phyloP scores from a whole-genome alignment of 2,113 vertebrate species.

The Ivindomyrus marchei region DNA sequence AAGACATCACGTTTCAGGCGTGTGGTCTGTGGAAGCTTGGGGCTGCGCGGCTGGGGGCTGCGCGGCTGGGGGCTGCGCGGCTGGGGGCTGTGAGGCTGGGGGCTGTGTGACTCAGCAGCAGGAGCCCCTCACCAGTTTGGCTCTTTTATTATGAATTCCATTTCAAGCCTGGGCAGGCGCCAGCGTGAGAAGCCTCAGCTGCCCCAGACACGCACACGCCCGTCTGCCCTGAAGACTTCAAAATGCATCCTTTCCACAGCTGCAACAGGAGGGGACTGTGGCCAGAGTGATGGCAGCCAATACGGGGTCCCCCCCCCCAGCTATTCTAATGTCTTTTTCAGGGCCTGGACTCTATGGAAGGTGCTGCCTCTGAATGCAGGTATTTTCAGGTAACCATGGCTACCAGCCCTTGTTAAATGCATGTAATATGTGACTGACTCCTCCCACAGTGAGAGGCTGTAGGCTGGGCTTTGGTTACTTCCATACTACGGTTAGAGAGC shows the following conservation, averaged over 20 bases:
- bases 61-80: not conserved
- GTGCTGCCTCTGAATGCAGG: not conserved
- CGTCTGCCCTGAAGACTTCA: slow-evolving; percentile 8
- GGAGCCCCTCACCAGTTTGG: not conserved
- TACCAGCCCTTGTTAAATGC: not conserved
- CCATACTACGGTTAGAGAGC: not conserved
- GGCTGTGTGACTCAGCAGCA: not conserved
- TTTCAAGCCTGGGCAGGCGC: not conserved
- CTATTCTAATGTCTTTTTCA: not conserved
- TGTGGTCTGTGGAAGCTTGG: not conserved
- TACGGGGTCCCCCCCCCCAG: not conserved
- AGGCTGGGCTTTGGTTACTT: not conserved
- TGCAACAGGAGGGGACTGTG: not conserved
- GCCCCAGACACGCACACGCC: slow-evolving; percentile 9
- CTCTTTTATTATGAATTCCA: slow-evolving; percentile 14
- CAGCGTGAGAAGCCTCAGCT: not conserved
- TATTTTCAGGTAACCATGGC: not conserved
- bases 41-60: no score
- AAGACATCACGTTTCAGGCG: not conserved
- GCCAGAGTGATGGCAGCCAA: not conserved
- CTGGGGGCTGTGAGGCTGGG: not conserved
- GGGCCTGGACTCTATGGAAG: not conserved
- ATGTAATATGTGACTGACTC: not conserved
- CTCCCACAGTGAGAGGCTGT: not conserved
- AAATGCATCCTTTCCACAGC: not conserved